phyloP scores from a whole-genome alignment of 2,888 invertebrate species.

The Scaptomyza parva region DNA sequence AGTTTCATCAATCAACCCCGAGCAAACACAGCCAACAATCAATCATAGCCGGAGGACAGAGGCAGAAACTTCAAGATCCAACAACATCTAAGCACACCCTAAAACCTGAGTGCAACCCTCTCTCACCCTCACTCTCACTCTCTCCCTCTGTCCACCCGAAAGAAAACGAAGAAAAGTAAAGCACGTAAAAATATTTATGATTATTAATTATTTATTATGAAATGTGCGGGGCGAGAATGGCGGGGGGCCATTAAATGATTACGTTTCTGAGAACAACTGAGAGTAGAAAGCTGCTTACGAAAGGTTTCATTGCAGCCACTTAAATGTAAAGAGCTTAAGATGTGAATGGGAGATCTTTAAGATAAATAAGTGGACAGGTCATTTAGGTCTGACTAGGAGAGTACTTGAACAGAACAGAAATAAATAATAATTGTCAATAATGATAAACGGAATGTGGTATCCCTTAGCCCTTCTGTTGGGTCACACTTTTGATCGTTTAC shows the following conservation, averaged over 20 bases:
- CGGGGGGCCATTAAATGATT: slow-evolving; percentile 71
- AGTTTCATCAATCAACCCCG: slow-evolving; percentile 72
- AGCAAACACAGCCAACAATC: slow-evolving; percentile 59
- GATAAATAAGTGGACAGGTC: slow-evolving; percentile 16
- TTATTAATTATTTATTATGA: slow-evolving; percentile 77
- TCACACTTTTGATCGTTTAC: too few species aligned
- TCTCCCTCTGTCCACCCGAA: slow-evolving; percentile 31
- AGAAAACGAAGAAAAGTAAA: slow-evolving; percentile 5
- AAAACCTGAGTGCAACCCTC: background rate
- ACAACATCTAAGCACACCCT: too few species aligned
- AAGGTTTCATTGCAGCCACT: background rate
- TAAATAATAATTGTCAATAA: background rate
- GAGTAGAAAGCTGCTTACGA: too few species aligned
- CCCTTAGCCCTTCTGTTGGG: too few species aligned
- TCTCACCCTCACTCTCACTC: slow-evolving; percentile 23
- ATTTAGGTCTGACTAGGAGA: too few species aligned
- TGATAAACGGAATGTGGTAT: background rate
- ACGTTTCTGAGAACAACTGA: too few species aligned
- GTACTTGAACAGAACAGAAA: background rate
- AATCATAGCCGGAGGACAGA: slow-evolving; percentile 55
- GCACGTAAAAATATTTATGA: slow-evolving; percentile 68
- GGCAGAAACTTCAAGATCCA: too few species aligned
- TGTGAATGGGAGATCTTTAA: slow-evolving; percentile 21
- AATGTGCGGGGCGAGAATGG: slow-evolving; percentile 38
- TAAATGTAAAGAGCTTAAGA: slow-evolving; percentile 7